A percentile compares a stretch with the other conserved stretches of the same genome.
phyloP scores from a whole-genome alignment of 2,113 vertebrate genomes.

The Haplotaxodon microlepis region DNA sequence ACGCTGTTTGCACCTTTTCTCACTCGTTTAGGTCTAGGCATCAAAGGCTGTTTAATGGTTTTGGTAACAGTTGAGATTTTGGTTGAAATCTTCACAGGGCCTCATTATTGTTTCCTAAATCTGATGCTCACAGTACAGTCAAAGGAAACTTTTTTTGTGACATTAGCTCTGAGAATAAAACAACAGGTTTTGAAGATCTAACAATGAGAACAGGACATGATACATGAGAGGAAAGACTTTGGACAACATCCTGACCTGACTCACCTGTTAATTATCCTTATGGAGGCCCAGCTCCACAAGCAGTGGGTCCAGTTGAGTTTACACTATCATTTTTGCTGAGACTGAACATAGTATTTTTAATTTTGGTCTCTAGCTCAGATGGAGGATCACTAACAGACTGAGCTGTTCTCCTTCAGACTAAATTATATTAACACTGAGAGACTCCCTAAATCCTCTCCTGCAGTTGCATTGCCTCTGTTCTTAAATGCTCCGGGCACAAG shows the following conservation, averaged over 20 bases:
- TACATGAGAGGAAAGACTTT: not conserved
- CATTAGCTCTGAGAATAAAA: not conserved
- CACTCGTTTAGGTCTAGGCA: accelerated
- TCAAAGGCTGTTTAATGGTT: not conserved
- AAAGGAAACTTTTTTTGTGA: not conserved
- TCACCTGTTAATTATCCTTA: not conserved
- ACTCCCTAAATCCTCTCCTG: not conserved
- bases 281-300: accelerated
- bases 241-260: accelerated
- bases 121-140: not conserved
- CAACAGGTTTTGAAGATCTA: not conserved
- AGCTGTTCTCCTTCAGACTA: not conserved
- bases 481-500: not conserved
- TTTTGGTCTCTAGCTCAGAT: not conserved
- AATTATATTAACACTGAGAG: not conserved
- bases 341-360: not conserved
- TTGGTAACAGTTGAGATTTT: not conserved
- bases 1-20: not conserved
- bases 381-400: not conserved
- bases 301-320: not conserved
- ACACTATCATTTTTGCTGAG: not conserved
- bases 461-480: not conserved
- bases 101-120: not conserved
- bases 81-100: not conserved
- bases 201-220: not conserved